These are phyloP conservation scores for Lithophane ornitopus DNA, from an alignment of 2,888 invertebrate species.

Conservation along the genomic window DNA sequence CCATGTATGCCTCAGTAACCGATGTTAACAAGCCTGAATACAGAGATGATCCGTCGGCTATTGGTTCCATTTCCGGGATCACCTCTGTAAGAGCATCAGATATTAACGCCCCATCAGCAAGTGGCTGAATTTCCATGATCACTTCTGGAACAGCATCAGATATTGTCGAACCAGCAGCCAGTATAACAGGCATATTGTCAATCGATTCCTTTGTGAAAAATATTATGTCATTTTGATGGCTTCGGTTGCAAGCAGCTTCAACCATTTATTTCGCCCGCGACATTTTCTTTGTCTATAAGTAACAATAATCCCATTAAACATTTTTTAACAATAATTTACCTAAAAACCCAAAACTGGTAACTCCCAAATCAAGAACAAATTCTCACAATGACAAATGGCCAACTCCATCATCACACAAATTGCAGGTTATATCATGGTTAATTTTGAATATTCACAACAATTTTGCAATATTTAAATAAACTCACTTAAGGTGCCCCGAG, in stretches of 20 bases:
- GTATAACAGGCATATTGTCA: conserved; percentile 44
- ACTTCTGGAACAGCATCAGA: conserved; percentile 28
- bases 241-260: conserved; percentile 40
- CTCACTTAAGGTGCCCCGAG: conserved; percentile 9
- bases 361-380: conserved; percentile 37
- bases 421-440: conserved; percentile 12
- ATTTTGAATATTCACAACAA: conserved; percentile 25
- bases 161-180: conserved; percentile 36
- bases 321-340: conserved; percentile 35
- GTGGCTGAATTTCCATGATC: background rate
- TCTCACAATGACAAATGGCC: conserved; percentile 35
- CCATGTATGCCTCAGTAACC: conserved; percentile 42
- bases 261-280: conserved; percentile 33
- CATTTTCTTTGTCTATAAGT: conserved; percentile 38
- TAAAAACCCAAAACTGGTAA: conserved; percentile 36
- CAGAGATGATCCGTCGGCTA: conserved; percentile 38
- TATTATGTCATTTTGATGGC: conserved; percentile 34
- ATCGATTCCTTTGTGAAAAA: conserved; percentile 43
- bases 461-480: conserved; percentile 36
- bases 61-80: conserved; percentile 41
- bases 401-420: conserved; percentile 19
- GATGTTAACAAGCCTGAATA: conserved; percentile 38
- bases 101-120: background rate
- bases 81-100: conserved; percentile 17
- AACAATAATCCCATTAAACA: conserved; percentile 31